phyloP scores from a whole-genome alignment of 2,888 invertebrate species.

The Aproaerema taeniolella region DNA sequence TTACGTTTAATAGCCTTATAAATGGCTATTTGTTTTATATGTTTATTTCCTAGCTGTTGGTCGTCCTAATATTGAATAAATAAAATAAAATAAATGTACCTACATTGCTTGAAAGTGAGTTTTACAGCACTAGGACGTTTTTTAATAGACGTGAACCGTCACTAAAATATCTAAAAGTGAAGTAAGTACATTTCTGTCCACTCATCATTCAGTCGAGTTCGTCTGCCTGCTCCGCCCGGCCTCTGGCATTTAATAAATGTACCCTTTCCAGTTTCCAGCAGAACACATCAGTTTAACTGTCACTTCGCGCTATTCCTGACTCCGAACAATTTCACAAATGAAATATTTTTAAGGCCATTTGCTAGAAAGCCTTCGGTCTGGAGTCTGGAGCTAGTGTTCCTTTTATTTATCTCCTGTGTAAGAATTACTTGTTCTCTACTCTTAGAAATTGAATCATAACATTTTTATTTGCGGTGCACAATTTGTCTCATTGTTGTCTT shows the following conservation, averaged over 20 bases:
- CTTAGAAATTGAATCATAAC: slow-evolving; percentile 15
- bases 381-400: slow-evolving; percentile 42
- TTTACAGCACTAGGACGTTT: too few species aligned
- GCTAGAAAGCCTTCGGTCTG: slow-evolving; percentile 59
- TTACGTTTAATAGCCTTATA: too few species aligned
- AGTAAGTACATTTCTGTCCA: neutral
- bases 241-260: slow-evolving; percentile 56
- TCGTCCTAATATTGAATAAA: too few species aligned
- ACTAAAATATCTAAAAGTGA: too few species aligned
- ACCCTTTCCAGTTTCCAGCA: slow-evolving; percentile 45
- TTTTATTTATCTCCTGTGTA: slow-evolving; percentile 46
- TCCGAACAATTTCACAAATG: slow-evolving; percentile 68
- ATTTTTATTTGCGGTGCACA: slow-evolving; percentile 12
- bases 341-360: slow-evolving; percentile 71
- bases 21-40: too few species aligned
- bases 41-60: too few species aligned
- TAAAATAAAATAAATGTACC: too few species aligned
- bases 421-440: neutral
- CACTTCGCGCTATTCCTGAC: slow-evolving; percentile 65
- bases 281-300: slow-evolving; percentile 65
- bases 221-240: slow-evolving; percentile 1
- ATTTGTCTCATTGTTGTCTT: neutral
- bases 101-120: too few species aligned
- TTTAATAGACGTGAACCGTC: too few species aligned
- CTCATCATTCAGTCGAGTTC: slow-evolving; percentile 5